Conservation (phyloP, 1,140 invertebrate species). For the Dreissena polymorpha region DNA sequence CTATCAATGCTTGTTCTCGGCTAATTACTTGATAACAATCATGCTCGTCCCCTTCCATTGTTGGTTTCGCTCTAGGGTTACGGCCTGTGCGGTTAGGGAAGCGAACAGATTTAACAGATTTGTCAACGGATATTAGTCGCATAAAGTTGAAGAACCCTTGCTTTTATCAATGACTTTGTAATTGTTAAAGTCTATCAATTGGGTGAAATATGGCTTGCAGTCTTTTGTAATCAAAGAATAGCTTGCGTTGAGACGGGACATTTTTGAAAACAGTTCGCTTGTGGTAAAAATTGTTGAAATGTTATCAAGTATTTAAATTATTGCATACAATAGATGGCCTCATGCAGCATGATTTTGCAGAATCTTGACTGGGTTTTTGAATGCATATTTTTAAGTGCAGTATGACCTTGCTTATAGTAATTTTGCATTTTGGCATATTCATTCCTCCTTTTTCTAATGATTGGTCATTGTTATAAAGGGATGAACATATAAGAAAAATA, state of each 20-base stretch:
- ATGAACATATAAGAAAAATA: too few species aligned
- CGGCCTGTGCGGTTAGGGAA: not conserved
- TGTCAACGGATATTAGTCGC: not conserved
- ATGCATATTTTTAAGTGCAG: too few species aligned
- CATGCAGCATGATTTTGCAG: too few species aligned
- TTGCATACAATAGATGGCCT: too few species aligned
- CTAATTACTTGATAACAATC: slow-evolving; percentile 1
- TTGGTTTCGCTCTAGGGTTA: not conserved
- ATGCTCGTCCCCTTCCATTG: not conserved
- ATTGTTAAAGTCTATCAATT: not conserved
- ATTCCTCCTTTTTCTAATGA: too few species aligned
- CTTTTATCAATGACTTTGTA: not conserved
- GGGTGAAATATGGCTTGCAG: not conserved
- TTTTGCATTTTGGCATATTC: too few species aligned
- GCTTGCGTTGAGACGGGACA: not conserved
- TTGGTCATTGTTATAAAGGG: too few species aligned
- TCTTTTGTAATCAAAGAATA: slow-evolving; percentile 4
- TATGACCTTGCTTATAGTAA: too few species aligned
- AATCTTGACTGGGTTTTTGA: too few species aligned
- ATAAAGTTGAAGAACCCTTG: not conserved
- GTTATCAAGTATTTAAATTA: too few species aligned
- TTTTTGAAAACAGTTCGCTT: not conserved
- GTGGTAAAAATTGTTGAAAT: not conserved
- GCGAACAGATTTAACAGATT: not conserved
- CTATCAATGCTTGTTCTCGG: not conserved